Base-by-base conservation (phyloP, 2,797 vertebrate genomes). In the Zalophus californianus region DNA sequence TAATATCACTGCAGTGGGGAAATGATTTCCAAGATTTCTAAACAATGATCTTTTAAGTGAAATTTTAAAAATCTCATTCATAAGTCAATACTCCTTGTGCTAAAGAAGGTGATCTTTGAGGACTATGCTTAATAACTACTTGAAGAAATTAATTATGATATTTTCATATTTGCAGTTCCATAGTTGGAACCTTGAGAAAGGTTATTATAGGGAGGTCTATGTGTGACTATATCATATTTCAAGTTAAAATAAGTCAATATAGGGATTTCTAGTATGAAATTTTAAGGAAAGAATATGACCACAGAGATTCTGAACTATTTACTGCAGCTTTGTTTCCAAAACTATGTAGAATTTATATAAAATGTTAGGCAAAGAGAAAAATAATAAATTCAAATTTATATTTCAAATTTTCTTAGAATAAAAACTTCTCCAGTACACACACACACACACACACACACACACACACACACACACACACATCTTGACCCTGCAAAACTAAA, bases 221-320 rank as follows among this genome's bases (percentile, higher is more conserved):
- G 38, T 70, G n/a, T 77, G 7, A 72, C 35, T 77, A 16, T 58
- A 88, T 87, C 93, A 16, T 58, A 88, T 87, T 95, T 92, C 29
- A 77, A 84, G 7, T 68, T 96, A 68, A 96, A 84, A 58, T 91
- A 77, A 93, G 25, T 87, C 54, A 96, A 86, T 35, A n/a, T 41
- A 73, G 14, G 21, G 5, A 95, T 95, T 93, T 78, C 25, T 60
- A 86, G 5, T 48, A 80, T 11, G 18, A 79, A 82, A 54, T 44
- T 91, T 90, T 90, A 94, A 96, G 38, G 10, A 60, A 92, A 95
- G 6, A 80, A 72, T 91, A 29, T 87, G 10, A 41, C 2, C n/a
- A 16, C 56, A 52, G 29, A 16, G 27, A 73, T 73, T 72, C 15
- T 88, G 29, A 86, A 91, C 10, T 83, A 9, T 41, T 73, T 52